Evolutionary conservation across 2,797 vertebrate genomes (phyloP).

Genomic region (Fringilla coelebs): DNA sequence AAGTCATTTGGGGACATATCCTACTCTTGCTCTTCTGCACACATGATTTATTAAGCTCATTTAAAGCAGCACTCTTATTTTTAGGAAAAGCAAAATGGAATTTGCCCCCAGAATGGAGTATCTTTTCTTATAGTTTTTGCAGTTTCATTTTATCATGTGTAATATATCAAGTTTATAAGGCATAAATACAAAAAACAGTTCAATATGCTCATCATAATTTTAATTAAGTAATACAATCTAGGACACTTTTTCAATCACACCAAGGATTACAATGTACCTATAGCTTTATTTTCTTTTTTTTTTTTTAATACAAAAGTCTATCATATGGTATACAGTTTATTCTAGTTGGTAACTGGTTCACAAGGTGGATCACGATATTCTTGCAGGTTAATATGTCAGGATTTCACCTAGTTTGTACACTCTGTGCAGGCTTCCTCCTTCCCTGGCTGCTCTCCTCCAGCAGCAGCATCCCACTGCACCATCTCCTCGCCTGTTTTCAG

Average conservation of each 20-base stretch:
- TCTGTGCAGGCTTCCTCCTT: slow-evolving; percentile 1
- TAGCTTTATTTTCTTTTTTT: slow-evolving; percentile 37
- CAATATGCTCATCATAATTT: slow-evolving; percentile 67
- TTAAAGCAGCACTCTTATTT: slow-evolving; percentile 19
- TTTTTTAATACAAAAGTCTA: slow-evolving; percentile 65
- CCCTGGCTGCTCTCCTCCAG: slow-evolving; percentile 13
- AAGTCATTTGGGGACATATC: slow-evolving; percentile 56
- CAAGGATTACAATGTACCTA: slow-evolving; percentile 63
- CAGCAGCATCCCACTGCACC: neutral
- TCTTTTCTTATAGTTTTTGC: neutral
- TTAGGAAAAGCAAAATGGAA: slow-evolving; percentile 35
- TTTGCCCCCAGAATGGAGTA: slow-evolving; percentile 23
- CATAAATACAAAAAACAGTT: slow-evolving; percentile 74
- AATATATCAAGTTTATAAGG: slow-evolving; percentile 74
- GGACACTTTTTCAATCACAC: slow-evolving; percentile 61
- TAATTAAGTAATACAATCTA: slow-evolving; percentile 67
- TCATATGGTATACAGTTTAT: slow-evolving; percentile 55
- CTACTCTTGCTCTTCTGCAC: slow-evolving; percentile 31
- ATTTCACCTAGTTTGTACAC: neutral
- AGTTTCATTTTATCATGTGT: slow-evolving; percentile 38
- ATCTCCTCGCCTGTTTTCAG: neutral
- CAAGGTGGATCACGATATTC: slow-evolving; percentile 57
- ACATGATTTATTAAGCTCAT: slow-evolving; percentile 18
- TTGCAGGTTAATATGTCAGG: slow-evolving; percentile 43
- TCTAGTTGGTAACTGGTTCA: slow-evolving; percentile 64